A percentile compares a stretch with the other conserved stretches of the same genome.
phyloP scores from a whole-genome alignment of 2,113 vertebrate genomes.

The Columba janthina region DNA sequence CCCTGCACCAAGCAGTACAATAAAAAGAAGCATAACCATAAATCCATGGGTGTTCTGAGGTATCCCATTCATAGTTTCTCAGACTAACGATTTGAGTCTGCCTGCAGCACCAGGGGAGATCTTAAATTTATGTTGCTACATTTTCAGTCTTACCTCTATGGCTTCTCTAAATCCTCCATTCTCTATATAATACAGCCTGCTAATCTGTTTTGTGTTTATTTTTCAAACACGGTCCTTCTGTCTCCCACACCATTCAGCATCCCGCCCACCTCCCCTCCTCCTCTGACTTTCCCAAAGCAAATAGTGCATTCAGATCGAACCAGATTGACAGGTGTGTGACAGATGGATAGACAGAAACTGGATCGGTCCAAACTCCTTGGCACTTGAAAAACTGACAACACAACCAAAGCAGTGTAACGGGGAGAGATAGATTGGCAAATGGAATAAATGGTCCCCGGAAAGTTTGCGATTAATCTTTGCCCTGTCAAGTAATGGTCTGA shows the following conservation, averaged over 20 bases:
- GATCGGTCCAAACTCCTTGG: conserved; percentile 58
- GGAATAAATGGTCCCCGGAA: conserved; percentile 65
- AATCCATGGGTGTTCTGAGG: conserved; percentile 10
- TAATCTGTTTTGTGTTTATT: conserved; percentile 32
- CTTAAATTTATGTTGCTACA: conserved; percentile 29
- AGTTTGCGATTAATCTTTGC: conserved; percentile 72
- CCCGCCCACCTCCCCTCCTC: not conserved
- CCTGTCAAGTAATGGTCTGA: conserved; percentile 70
- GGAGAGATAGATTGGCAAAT: conserved; percentile 69
- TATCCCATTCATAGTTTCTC: conserved; percentile 43
- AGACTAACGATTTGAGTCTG: conserved; percentile 5
- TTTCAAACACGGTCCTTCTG: not conserved
- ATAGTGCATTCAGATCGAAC: conserved; percentile 29
- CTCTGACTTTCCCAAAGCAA: conserved; percentile 35
- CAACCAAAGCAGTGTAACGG: conserved; percentile 53
- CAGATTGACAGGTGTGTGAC: conserved; percentile 59
- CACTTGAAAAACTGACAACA: conserved; percentile 72
- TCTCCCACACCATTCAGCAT: not conserved
- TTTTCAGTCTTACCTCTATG: conserved; percentile 9
- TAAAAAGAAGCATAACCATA: conserved; percentile 50
- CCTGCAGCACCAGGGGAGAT: not conserved
- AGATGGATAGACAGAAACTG: conserved; percentile 61
- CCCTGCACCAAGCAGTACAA: conserved; percentile 34
- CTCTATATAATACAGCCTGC: not conserved
- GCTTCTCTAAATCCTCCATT: not conserved